Evolutionary conservation across 2,113 vertebrate genomes (phyloP), one percentile per base, ranked within the genome.

Genomic region (Oryzias curvinotus): DNA sequence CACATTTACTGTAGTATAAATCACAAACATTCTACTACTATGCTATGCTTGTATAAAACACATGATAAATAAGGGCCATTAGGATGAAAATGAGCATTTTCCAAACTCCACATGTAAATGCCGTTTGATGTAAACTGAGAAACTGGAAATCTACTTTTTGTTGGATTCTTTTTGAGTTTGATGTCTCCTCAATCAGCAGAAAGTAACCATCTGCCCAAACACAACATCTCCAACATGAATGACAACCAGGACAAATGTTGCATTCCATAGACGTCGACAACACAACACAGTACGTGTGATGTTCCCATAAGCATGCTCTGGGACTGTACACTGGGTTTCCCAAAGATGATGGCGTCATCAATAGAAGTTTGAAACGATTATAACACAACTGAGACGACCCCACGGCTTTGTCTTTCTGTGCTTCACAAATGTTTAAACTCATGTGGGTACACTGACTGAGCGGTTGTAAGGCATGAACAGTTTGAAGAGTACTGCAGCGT

Each of bases 201-300:
- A 71, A 64, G 61, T 67, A 69, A 67, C 73, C 74, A 76, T 72
- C 73, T 58, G 49, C 57, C 73, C 73, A 66, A 71, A 77, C 82
- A 73, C 70, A 78, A n/a, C 68, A 71, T 83, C 75, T 73, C 73
- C 78, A 85, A 77, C 68, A 77, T 82, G 71, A 87, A 75, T 85
- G 77, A 84, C 83, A 69, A 82, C 76, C 61, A 77, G 86, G 78
- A 89, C 84, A 78, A 79, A 87, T 83, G 83, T 85, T 82, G 87
- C 89, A 91, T 89, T 90, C 88, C 85, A 85, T 82, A 88, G 62
- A 88, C 84, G 54, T 84, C 78, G 85, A 91, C 85, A 80, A 88
- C 84, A 89, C 85, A 86, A 86, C 85, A 90, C 86, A 83, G 87
- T 78, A 89, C 88, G 88, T 61, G 75, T 86, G 80, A 85, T 81